Evolutionary conservation across 2,888 invertebrate species (phyloP).

Genomic region (Panzeria rudis): DNA sequence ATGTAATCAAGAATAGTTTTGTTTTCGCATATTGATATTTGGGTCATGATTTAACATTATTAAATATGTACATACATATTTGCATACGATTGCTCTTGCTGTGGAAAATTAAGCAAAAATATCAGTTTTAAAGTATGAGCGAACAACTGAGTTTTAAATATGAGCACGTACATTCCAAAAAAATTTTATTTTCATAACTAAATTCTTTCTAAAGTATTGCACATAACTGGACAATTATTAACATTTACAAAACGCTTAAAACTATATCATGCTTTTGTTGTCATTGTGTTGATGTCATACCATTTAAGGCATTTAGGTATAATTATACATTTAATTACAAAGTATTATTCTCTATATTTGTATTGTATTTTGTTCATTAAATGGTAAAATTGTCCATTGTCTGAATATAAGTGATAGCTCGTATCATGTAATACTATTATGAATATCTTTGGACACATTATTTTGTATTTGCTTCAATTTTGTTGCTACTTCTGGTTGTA

Average conservation of each 20-base stretch:
- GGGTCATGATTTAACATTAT: not conserved
- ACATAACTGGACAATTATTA: not conserved
- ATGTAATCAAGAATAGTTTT: not conserved
- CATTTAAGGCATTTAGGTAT: slow-evolving; percentile 1
- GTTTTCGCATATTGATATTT: not conserved
- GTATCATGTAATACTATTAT: too few relatives aligned
- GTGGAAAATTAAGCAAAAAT: not conserved
- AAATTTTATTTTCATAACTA: slow-evolving; percentile 5
- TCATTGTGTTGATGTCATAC: not conserved
- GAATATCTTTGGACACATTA: too few relatives aligned
- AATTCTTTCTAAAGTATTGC: not conserved
- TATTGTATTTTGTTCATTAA: too few relatives aligned
- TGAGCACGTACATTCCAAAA: not conserved
- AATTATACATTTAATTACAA: slow-evolving; percentile 6
- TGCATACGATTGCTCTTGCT: not conserved
- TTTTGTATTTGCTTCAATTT: too few relatives aligned
- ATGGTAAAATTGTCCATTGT: too few relatives aligned
- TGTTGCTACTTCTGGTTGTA: too few relatives aligned
- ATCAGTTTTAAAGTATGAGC: not conserved
- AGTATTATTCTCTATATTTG: too few relatives aligned
- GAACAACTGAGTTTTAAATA: too few relatives aligned
- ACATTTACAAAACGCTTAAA: not conserved
- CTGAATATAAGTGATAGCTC: too few relatives aligned
- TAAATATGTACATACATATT: not conserved
- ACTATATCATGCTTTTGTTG: not conserved